Percentiles rank a stretch among this genome's conserved stretches.
Evolutionary conservation across 2,113 vertebrate genomes (phyloP).

Genomic region (Platichthys stellatus): DNA sequence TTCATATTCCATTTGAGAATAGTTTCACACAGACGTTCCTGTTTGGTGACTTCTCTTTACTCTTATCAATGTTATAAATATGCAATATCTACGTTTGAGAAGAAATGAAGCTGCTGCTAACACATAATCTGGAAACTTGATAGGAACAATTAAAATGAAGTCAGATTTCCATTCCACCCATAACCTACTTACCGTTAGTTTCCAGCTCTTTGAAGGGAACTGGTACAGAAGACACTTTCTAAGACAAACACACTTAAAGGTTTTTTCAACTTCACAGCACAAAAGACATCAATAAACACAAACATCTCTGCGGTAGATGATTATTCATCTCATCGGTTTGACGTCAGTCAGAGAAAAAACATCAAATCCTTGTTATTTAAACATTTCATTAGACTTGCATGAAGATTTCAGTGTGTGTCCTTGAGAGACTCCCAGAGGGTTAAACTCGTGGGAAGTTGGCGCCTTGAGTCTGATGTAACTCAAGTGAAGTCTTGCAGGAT

Average conservation of each 20-base stretch:
- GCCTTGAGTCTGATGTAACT: slow-evolving; percentile 49
- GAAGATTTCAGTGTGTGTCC: slow-evolving; percentile 51
- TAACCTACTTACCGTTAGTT: no score
- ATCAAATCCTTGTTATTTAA: background rate
- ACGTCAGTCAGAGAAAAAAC: background rate
- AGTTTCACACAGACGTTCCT: no score
- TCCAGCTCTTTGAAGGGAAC: background rate
- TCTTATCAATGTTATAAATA: no score
- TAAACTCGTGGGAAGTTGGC: slow-evolving; percentile 10
- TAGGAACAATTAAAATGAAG: no score
- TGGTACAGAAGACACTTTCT: background rate
- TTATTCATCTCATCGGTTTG: background rate
- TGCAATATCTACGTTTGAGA: no score
- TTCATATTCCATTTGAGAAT: no score
- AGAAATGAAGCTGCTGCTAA: no score
- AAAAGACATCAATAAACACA: background rate
- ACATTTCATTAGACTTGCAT: slow-evolving; percentile 35
- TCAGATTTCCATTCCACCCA: no score
- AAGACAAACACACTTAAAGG: background rate
- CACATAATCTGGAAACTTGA: no score
- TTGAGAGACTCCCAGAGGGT: slow-evolving; percentile 27
- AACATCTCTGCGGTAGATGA: background rate
- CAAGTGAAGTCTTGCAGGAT: slow-evolving; percentile 20
- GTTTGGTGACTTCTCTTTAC: no score
- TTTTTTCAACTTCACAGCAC: background rate